A percentile compares a stretch with the other conserved stretches of the same genome.
Evolutionary conservation across 2,113 vertebrate species (phyloP).

Genomic region (Oostethus manadensis): DNA sequence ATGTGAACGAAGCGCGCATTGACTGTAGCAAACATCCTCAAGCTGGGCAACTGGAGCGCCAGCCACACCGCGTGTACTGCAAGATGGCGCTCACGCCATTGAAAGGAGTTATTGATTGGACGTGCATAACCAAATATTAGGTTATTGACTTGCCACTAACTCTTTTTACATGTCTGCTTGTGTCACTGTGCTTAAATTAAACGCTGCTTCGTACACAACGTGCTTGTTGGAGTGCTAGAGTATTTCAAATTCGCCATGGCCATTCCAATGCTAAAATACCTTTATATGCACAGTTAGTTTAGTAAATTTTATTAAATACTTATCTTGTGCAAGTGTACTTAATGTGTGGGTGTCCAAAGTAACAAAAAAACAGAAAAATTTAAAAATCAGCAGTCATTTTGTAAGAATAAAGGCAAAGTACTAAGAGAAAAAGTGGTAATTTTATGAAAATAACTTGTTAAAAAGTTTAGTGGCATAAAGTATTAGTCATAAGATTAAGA

Average conservation of each 20-base stretch:
- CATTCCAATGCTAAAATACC: too few relatives aligned
- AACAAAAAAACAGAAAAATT: too few relatives aligned
- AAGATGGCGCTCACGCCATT: conserved; percentile 40
- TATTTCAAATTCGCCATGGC: conserved; percentile 4
- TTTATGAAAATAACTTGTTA: too few relatives aligned
- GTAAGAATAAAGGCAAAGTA: too few relatives aligned
- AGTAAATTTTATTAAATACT: too few relatives aligned
- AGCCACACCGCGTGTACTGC: conserved; percentile 21
- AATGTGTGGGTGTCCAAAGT: too few relatives aligned
- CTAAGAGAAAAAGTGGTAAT: too few relatives aligned
- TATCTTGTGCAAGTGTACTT: too few relatives aligned
- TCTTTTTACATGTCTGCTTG: conserved; percentile 73
- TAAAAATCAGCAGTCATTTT: too few relatives aligned
- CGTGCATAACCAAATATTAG: conserved; percentile 51
- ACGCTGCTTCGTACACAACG: conserved; percentile 67
- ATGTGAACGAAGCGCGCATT: conserved; percentile 34
- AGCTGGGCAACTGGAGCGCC: conserved; percentile 27
- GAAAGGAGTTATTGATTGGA: conserved; percentile 41
- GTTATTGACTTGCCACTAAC: conserved; percentile 66
- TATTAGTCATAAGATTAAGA: too few relatives aligned
- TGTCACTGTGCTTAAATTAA: conserved; percentile 78
- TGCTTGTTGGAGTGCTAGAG: conserved; percentile 38
- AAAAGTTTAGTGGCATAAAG: too few relatives aligned
- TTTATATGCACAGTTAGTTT: too few relatives aligned
- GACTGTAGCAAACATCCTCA: conserved; percentile 31